Percentiles rank a stretch among this genome's conserved stretches.
phyloP scores from a whole-genome alignment of 2,797 vertebrate species.

The Dicrostonyx torquatus region DNA sequence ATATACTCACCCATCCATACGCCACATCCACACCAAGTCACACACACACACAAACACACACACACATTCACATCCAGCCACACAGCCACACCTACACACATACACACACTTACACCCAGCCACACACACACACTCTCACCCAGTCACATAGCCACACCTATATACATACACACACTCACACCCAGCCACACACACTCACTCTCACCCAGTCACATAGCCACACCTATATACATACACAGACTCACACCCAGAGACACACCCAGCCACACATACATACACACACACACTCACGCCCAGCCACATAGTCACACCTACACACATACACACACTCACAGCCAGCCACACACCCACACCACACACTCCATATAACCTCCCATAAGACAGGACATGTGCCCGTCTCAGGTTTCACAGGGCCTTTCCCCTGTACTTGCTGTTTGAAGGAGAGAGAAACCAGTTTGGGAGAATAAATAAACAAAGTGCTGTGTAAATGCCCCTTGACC shows the following conservation, averaged over 20 bases:
- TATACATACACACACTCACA: not conserved
- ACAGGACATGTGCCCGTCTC: not conserved
- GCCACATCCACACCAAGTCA: not conserved
- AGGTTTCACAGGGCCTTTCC: not conserved
- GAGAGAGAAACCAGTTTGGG: not conserved
- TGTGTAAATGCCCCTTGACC: not conserved
- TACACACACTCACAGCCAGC: not conserved
- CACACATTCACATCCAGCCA: not conserved
- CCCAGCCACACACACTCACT: not conserved
- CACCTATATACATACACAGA: fast-evolving
- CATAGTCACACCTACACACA: not conserved
- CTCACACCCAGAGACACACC: no score
- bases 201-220: not conserved
- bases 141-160: not conserved
- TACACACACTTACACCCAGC: not conserved
- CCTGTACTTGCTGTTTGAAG: not conserved
- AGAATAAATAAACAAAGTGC: not conserved
- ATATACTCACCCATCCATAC: not conserved
- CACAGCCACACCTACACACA: not conserved
- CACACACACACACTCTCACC: not conserved
- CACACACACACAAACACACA: not conserved
- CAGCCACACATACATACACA: no score
- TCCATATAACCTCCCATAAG: not conserved
- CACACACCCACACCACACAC: no score
- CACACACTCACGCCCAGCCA: not conserved